Percentiles rank a stretch among this genome's conserved stretches.
Conservation (phyloP, 2,888 invertebrate species). For the Pammene aurita region DNA sequence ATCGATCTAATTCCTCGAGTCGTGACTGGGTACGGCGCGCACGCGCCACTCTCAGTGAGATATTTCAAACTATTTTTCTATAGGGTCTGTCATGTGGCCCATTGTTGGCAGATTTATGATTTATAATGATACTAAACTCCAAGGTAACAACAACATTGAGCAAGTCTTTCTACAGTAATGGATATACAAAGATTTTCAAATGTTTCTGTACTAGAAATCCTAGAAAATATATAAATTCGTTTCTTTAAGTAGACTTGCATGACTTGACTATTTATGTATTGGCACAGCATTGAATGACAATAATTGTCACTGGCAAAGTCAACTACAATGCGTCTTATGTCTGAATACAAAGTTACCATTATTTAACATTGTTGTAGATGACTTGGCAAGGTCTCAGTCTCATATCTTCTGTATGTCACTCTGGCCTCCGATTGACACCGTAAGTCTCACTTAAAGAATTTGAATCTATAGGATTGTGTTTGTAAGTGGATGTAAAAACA, state of each 20-base stretch:
- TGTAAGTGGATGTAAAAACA: neutral
- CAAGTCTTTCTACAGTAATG: slow-evolving; percentile 49
- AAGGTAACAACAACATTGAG: slow-evolving; percentile 63
- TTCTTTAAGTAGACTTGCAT: neutral
- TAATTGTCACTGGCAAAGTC: neutral
- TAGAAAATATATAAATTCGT: neutral
- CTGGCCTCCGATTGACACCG: neutral
- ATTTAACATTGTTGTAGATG: neutral
- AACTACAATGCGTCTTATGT: neutral
- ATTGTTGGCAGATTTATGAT: slow-evolving; percentile 76
- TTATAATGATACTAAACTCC: slow-evolving; percentile 66
- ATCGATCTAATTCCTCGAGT: slow-evolving; percentile 66
- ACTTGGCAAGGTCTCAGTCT: neutral
- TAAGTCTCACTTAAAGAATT: neutral
- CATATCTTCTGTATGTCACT: neutral
- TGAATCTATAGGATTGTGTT: neutral
- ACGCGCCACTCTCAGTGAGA: slow-evolving; percentile 71
- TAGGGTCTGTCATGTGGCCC: slow-evolving; percentile 66
- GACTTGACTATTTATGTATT: neutral
- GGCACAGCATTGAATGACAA: neutral
- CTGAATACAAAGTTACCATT: neutral
- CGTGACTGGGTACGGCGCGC: slow-evolving; percentile 75
- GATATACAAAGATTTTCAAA: slow-evolving; percentile 42
- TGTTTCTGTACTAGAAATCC: neutral
- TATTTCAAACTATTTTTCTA: slow-evolving; percentile 67